Base-by-base conservation (phyloP, 2,113 vertebrate species). In the Pteruthius melanotis region DNA sequence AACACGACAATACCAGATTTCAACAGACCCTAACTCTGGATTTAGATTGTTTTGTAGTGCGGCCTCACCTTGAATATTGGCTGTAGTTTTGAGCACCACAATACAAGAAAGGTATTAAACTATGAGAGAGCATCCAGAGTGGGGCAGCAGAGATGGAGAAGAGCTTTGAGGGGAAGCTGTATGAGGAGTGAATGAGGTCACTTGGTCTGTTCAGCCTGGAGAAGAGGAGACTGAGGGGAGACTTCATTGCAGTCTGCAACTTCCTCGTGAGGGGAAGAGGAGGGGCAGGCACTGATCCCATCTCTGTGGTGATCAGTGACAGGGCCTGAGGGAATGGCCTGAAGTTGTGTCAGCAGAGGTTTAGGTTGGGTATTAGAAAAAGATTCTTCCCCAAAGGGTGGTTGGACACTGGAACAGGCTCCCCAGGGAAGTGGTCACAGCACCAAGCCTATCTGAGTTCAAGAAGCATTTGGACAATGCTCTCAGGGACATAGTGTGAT, bases 401-500 rank as follows among this genome's bases (percentile, higher is more conserved):
- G 1, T 8, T 26, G 11, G 24, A 44, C 52, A 42, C 31, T 66
- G 20, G 59, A 3, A 35, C 20, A 31, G 26, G 21, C 31, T 76
- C 9, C 11, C 13, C 35, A 42, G 11, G 31, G 44, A 31, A 14
- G 42, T 31, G 35, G 6, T 35, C 20, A 35, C 31, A 35, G 44
- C 24, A 65, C 7, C 30, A 49, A 66, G 60, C 16, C 35, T 57
- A 60, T 21, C 16, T 35, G 30, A 57, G 26, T 26, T 14, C 50
- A n/a, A 49, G 13, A 49, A 40, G 13, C 1, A 0, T 57, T 57
- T 35, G 20, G 8, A 42, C 30, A 57, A 17, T 5, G 3, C 20
- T 31, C 21, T 31, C 1, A 0, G 17, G 31, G 7, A 26, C 31
- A 9, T 14, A 24, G 1, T 65, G 15, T 75, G 31, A 57, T 2